These are phyloP conservation scores for Gadopsis marmoratus DNA, from an alignment of 2,797 vertebrate species.

Conservation along the genomic window DNA sequence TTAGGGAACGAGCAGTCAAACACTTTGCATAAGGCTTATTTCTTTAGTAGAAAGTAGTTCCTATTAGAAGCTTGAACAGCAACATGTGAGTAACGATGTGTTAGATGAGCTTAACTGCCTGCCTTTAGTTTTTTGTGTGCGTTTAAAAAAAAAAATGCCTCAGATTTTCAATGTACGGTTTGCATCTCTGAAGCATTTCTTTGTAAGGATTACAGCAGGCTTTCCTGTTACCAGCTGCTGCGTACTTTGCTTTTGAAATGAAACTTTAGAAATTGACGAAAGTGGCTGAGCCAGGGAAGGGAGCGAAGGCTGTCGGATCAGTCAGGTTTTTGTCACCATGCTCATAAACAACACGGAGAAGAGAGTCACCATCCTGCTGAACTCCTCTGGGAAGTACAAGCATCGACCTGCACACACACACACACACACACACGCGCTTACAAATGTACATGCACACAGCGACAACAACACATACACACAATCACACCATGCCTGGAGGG, in stretches of 20 bases:
- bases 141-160: slow-evolving; percentile 2
- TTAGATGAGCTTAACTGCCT: neutral
- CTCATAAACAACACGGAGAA: slow-evolving; percentile 34
- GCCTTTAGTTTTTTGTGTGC: neutral
- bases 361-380: slow-evolving; percentile 27
- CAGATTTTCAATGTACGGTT: neutral
- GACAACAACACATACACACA: slow-evolving; percentile 36
- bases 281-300: neutral
- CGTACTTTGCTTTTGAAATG: neutral
- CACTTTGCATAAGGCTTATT: neutral
- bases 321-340: slow-evolving; percentile 26
- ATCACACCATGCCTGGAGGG: slow-evolving; percentile 59
- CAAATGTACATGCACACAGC: slow-evolving; percentile 15
- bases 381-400: slow-evolving; percentile 42
- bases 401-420: slow-evolving; percentile 13
- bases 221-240: neutral
- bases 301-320: slow-evolving; percentile 8
- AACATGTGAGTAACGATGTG: neutral
- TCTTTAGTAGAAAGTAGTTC: slow-evolving; percentile 5
- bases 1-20: slow-evolving; percentile 9
- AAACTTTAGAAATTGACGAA: neutral
- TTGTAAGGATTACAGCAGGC: neutral
- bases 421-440: slow-evolving; percentile 13
- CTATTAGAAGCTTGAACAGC: slow-evolving; percentile 21
- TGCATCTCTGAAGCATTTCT: neutral